These are phyloP conservation scores for Crotophaga sulcirostris DNA, from an alignment of 2,113 vertebrate genomes.

Conservation along the genomic window DNA sequence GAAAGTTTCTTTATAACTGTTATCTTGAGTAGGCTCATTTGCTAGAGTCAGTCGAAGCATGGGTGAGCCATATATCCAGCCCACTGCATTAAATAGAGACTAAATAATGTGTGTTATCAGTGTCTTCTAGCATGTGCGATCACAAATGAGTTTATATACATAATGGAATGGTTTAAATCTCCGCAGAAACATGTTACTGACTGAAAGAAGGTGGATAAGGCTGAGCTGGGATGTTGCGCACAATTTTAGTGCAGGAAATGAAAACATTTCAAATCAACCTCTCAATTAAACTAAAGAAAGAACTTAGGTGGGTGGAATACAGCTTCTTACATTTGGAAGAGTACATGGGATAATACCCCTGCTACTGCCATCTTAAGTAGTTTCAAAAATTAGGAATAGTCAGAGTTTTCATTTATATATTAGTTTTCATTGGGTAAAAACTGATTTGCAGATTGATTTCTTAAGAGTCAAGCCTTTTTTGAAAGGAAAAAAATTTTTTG, in stretches of 20 bases:
- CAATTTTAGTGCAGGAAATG: background rate
- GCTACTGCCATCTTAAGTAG: background rate
- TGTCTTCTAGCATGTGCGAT: background rate
- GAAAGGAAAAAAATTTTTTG: background rate
- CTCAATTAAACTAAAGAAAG: conserved; percentile 41
- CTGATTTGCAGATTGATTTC: background rate
- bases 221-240: background rate
- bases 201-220: background rate
- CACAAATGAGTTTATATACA: background rate
- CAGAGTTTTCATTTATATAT: background rate
- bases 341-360: background rate
- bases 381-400: background rate
- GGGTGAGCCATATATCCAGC: background rate
- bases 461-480: background rate
- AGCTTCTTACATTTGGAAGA: background rate
- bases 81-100: background rate
- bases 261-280: background rate
- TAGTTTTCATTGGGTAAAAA: background rate
- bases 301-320: background rate
- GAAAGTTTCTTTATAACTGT: conserved; percentile 44
- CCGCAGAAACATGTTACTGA: background rate
- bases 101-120: background rate
- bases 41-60: background rate
- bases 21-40: background rate
- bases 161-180: background rate